These are phyloP conservation scores for Aeoliscus strigatus DNA, from an alignment of 2,797 vertebrate species.

Conservation along the genomic window DNA sequence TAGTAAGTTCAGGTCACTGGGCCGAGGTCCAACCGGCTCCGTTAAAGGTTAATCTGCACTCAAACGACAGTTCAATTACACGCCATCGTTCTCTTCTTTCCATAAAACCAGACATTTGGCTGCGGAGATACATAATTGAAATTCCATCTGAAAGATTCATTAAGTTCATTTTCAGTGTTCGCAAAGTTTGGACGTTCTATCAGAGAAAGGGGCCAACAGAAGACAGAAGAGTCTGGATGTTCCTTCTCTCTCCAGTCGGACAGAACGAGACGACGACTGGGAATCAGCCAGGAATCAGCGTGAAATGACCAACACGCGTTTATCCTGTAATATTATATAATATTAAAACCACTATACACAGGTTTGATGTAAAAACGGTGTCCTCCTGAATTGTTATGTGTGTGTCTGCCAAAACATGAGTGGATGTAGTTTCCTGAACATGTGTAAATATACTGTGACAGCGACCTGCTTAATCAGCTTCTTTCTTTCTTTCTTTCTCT, in stretches of 20 bases:
- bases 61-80: constrained; percentile 62
- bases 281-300: no score
- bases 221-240: constrained; percentile 13
- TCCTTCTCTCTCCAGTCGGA: no score
- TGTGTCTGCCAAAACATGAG: no score
- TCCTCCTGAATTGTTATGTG: no score
- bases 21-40: constrained; percentile 36
- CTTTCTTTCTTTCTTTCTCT: constrained; percentile 61
- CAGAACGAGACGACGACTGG: no score
- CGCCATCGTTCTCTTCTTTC: constrained; percentile 31
- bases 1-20: constrained; percentile 46
- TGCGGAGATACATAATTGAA: constrained; percentile 44
- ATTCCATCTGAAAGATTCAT: constrained; percentile 50
- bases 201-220: constrained; percentile 6
- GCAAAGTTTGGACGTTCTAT: constrained; percentile 37
- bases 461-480: no score
- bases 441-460: no score
- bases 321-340: no score
- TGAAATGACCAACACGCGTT: no score
- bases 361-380: no score
- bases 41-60: constrained; percentile 67
- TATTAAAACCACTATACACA: no score
- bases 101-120: constrained; percentile 61
- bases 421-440: no score
- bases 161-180: constrained; percentile 21